phyloP scores from a whole-genome alignment of 2,113 vertebrate genomes.

The Heterocephalus glaber region DNA sequence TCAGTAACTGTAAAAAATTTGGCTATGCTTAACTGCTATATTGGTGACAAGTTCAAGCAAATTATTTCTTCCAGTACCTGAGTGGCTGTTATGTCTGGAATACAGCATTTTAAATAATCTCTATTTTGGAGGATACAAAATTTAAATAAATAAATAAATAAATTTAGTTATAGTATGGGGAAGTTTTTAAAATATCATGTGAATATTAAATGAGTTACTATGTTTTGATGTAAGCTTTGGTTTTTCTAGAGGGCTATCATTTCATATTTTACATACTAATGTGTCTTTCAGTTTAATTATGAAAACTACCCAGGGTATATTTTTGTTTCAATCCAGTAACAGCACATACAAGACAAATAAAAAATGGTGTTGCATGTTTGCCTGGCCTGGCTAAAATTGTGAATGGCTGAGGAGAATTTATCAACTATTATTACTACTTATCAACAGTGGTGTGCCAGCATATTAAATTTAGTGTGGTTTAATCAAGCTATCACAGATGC shows the following conservation, averaged over 20 bases:
- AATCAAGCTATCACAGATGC: neutral
- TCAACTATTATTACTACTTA: neutral
- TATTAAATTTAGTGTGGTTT: neutral
- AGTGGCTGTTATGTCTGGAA: neutral
- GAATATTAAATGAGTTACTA: neutral
- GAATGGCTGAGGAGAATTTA: neutral
- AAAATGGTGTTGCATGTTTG: neutral
- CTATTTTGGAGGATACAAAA: neutral
- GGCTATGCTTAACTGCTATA: neutral
- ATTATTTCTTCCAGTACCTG: neutral
- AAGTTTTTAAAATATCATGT: neutral
- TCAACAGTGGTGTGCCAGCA: neutral
- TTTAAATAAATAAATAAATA: neutral
- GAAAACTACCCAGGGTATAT: neutral
- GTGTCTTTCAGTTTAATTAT: neutral
- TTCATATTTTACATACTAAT: neutral
- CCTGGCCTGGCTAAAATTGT: neutral
- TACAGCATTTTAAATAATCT: neutral
- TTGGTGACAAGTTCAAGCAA: neutral
- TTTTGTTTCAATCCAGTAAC: neutral
- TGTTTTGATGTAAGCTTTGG: neutral
- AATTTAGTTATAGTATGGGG: neutral
- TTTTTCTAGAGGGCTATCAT: neutral
- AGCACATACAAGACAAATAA: neutral
- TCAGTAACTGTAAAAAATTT: conserved; percentile 14